These are phyloP conservation scores for Numida meleagris DNA, from an alignment of 2,113 vertebrate genomes.

Conservation along the genomic window DNA sequence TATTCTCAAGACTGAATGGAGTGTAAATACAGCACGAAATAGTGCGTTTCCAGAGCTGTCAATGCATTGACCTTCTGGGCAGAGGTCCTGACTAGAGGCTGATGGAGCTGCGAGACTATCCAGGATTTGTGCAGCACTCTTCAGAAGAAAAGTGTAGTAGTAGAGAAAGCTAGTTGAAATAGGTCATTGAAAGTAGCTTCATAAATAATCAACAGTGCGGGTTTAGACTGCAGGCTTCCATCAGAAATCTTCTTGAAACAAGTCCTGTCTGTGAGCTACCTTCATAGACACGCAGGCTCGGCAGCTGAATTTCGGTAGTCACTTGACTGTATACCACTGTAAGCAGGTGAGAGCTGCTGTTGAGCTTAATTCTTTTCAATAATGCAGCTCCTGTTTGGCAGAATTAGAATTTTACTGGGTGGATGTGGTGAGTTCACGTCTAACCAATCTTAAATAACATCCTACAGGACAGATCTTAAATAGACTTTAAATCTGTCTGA, in stretches of 20 bases:
- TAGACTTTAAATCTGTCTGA: neutral
- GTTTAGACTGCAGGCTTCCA: neutral
- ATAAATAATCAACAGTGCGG: neutral
- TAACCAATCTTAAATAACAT: neutral
- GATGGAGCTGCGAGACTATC: neutral
- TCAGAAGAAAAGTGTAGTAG: neutral
- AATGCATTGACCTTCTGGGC: neutral
- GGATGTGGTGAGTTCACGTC: neutral
- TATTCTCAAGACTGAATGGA: neutral
- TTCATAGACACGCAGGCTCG: neutral
- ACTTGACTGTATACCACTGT: neutral
- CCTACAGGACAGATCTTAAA: neutral
- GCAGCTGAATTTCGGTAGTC: neutral
- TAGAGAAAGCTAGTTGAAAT: neutral
- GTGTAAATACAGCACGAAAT: neutral
- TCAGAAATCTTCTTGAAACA: neutral
- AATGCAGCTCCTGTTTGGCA: neutral
- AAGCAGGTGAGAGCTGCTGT: neutral
- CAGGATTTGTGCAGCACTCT: neutral
- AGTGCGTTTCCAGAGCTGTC: neutral
- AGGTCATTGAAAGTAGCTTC: neutral
- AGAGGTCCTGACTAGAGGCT: neutral
- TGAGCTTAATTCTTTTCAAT: rapidly evolving
- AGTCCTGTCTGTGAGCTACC: neutral
- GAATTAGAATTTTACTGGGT: neutral